Conservation (phyloP, 2,113 vertebrate species). For the Pachyramphus minor region DNA sequence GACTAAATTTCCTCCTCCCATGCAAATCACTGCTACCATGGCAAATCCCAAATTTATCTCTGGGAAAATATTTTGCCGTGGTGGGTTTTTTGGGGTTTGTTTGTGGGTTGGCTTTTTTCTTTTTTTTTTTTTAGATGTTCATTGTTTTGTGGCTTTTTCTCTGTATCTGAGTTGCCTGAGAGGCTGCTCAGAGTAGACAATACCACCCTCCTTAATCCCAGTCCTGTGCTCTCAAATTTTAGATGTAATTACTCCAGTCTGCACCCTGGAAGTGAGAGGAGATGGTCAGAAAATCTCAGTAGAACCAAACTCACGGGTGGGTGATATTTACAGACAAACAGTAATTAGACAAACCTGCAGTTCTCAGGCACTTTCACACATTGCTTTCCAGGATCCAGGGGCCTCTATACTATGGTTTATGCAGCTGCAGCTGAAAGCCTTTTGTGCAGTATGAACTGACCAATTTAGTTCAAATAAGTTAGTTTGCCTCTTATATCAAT, state of each 20-base stretch:
- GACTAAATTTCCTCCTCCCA: not conserved
- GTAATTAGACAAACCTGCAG: not conserved
- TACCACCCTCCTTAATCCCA: not conserved
- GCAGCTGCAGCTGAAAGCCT: not conserved
- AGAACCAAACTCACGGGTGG: not conserved
- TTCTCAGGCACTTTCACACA: not conserved
- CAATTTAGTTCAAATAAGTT: not conserved
- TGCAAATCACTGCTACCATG: not conserved
- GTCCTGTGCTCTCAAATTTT: not conserved
- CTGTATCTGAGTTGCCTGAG: not conserved
- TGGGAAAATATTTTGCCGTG: not conserved
- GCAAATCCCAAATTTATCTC: not conserved
- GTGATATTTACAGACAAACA: not conserved
- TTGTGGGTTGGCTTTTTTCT: not conserved
- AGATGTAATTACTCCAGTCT: not conserved
- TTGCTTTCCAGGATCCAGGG: not conserved
- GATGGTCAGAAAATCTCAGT: not conserved
- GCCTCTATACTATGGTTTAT: not conserved
- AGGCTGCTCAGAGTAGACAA: not conserved
- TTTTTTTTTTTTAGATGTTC: not conserved
- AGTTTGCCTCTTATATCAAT: not conserved
- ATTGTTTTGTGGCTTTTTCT: not conserved
- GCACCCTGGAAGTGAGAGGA: not conserved
- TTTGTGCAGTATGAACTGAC: not conserved
- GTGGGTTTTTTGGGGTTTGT: rapidly evolving